Conservation (phyloP, 2,113 vertebrate species). For the Macrotus californicus region DNA sequence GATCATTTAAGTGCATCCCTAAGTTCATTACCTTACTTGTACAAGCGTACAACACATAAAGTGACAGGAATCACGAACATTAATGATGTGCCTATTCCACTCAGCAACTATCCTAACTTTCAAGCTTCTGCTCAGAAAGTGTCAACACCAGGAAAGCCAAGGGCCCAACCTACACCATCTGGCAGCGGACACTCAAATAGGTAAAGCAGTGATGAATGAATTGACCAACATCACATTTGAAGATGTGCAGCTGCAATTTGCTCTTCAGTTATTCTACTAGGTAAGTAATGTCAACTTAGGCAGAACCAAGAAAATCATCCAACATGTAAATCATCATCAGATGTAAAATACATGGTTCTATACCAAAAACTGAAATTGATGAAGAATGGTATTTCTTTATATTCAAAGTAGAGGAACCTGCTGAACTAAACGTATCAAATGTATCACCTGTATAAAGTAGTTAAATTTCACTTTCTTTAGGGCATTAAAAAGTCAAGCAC, state of each 20-base stretch:
- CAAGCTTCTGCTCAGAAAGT: neutral
- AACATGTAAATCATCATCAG: neutral
- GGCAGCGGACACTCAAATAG: neutral
- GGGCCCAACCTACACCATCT: neutral
- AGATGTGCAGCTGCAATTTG: rapidly evolving
- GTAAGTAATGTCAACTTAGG: neutral
- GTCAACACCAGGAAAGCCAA: neutral
- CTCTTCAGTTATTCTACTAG: neutral
- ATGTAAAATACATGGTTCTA: neutral
- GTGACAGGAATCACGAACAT: neutral
- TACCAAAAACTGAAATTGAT: neutral
- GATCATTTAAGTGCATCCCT: neutral
- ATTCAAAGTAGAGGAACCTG: neutral
- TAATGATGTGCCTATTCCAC: neutral
- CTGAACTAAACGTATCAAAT: neutral
- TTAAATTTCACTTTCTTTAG: neutral
- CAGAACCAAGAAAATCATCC: neutral
- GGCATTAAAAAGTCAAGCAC: neutral
- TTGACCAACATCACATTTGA: neutral
- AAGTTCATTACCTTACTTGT: neutral
- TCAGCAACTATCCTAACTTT: neutral
- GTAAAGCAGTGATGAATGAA: neutral
- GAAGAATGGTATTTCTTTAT: neutral
- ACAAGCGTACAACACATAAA: neutral
- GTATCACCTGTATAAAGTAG: neutral